phyloP scores from a whole-genome alignment of 2,888 invertebrate genomes.

The Thereva unica region DNA sequence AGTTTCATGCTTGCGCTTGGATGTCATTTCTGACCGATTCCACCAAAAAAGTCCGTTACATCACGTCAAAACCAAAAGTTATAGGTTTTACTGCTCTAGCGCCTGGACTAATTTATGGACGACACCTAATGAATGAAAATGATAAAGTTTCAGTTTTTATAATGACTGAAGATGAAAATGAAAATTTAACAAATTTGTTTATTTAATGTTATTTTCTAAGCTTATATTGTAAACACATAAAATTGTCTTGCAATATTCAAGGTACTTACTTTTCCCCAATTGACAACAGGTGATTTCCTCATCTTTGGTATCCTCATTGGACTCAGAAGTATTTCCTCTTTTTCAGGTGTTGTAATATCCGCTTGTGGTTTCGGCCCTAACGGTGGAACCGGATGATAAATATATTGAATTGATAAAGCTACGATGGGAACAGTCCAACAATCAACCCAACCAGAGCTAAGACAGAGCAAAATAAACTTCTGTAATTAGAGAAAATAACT shows the following conservation, averaged over 20 bases:
- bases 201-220: constrained; percentile 22
- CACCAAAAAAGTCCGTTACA: no score
- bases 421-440: constrained; percentile 96
- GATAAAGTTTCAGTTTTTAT: constrained; percentile 7
- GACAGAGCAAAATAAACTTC: constrained; percentile 39
- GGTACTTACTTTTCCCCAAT: constrained; percentile 64
- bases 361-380: constrained; percentile 87
- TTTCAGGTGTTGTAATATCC: constrained; percentile 91
- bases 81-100: no score
- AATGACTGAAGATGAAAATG: no score
- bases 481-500: constrained; percentile 8
- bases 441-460: constrained; percentile 83
- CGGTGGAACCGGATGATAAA: constrained; percentile 90
- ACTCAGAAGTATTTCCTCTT: constrained; percentile 88
- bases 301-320: constrained; percentile 88
- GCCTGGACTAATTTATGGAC: no score
- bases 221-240: not conserved
- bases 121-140: not conserved
- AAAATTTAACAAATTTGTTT: no score
- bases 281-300: constrained; percentile 71
- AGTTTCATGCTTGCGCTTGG: no score
- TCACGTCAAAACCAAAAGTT: no score
- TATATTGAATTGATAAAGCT: constrained; percentile 86
- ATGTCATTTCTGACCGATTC: no score
- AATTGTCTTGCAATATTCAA: no score